Evolutionary conservation across 2,113 vertebrate species (phyloP).

Genomic region (Pelecanus crispus): DNA sequence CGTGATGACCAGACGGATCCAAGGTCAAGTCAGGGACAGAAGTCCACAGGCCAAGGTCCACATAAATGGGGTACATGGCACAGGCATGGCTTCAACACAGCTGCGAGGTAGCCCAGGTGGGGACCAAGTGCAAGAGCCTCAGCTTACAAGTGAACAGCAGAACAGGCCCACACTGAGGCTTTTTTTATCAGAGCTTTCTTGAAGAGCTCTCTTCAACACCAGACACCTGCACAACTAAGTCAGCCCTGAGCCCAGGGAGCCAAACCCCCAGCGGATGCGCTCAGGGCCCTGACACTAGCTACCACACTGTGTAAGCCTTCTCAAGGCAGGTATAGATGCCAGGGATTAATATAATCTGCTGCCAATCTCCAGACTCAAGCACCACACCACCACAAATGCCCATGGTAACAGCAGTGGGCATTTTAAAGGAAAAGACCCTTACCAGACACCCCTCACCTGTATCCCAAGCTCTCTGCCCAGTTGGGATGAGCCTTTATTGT

Average conservation of each 20-base stretch:
- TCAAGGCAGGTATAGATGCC: neutral
- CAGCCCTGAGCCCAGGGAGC: neutral
- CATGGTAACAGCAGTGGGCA: neutral
- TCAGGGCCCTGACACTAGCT: neutral
- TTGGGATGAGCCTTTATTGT: neutral
- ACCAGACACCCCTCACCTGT: neutral
- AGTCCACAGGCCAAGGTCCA: neutral
- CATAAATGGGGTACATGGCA: neutral
- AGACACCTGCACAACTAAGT: neutral
- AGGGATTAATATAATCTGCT: neutral
- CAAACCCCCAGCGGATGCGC: neutral
- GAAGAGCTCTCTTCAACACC: neutral
- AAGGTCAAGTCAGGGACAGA: neutral
- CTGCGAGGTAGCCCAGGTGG: neutral
- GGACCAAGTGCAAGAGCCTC: neutral
- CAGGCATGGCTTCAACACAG: neutral
- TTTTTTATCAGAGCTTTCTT: neutral
- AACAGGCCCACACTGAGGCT: neutral
- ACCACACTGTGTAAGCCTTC: neutral
- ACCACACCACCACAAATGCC: neutral
- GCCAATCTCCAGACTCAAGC: neutral
- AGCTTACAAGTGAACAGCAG: neutral
- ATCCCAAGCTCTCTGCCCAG: neutral
- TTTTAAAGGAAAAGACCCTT: neutral
- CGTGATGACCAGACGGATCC: rapidly evolving